Evolutionary conservation across 2,113 vertebrate species (phyloP).

Genomic region (Mionectes macconnelli): DNA sequence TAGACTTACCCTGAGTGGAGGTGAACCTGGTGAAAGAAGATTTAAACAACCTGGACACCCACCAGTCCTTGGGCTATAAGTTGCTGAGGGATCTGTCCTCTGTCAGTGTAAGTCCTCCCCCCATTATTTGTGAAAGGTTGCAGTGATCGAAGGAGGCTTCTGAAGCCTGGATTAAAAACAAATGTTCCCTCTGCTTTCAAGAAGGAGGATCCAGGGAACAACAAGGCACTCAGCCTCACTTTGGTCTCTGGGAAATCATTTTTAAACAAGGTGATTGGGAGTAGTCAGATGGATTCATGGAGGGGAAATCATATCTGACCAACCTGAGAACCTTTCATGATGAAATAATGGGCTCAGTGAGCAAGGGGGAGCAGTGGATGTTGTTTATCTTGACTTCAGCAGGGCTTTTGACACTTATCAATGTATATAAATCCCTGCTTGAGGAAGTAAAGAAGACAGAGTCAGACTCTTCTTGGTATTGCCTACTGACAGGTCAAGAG

Average conservation of each 20-base stretch:
- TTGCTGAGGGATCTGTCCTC: background rate
- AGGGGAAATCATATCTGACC: background rate
- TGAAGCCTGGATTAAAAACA: background rate
- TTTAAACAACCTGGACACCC: background rate
- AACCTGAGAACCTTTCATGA: background rate
- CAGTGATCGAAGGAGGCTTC: background rate
- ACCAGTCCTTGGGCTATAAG: background rate
- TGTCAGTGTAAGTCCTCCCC: background rate
- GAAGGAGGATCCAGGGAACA: background rate
- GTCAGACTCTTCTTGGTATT: background rate
- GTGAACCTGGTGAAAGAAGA: background rate
- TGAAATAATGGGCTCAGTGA: background rate
- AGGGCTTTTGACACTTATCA: background rate
- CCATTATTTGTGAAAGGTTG: background rate
- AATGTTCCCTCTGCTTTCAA: background rate
- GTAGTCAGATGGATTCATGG: background rate
- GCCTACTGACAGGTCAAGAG: background rate
- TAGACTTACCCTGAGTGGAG: background rate
- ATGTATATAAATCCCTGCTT: background rate
- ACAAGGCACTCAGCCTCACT: background rate
- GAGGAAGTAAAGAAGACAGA: background rate
- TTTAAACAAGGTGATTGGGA: background rate
- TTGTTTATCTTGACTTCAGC: background rate
- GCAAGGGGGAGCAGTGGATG: fast-evolving
- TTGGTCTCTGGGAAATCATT: background rate